Base-by-base conservation (phyloP, 2,888 invertebrate species). In the Frankliniella fusca region DNA sequence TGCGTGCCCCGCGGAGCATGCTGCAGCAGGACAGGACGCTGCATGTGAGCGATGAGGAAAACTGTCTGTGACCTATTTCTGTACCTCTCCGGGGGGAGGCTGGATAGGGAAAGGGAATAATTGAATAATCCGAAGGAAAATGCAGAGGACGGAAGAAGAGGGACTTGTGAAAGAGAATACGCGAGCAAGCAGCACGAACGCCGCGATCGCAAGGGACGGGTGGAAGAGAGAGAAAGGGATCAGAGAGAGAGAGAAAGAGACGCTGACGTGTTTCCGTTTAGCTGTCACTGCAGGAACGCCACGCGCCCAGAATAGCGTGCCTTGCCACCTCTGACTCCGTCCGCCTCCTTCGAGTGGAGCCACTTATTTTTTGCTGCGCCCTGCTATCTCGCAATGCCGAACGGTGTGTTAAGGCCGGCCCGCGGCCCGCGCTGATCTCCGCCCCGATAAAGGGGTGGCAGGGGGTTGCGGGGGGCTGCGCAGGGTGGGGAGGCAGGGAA, bases 201-300 rank as follows among this genome's bases (percentile, higher is more conserved):
- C 18, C 61, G 18, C 15, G 54, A 12, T 18, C n/a, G 61, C 0
- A 18, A n/a, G 70, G 8, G 27, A 9, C 8, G 12, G 23, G 70
- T 27, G 70, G 23, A 23, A 70, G 70, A 70, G 70, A 70, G 70
- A 23, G 70, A 70, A 70, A 23, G 15, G 15, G 10, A 61, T 18
- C 2, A 23, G 70, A 23, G 70, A 27, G 70, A 7, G 70, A 27
- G 70, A 61, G 61, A 3, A 18, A 18, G 61, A 61, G 61, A 15
- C 15, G 70, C 70, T 76, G 70, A 76, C 70, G 70, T 76, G 70
- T 76, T 76, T 76, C 70, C 70, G 70, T 76, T 76, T 76, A 76
- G 70, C 70, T 76, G 70, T 76, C 70, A 76, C 70, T 27, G 70
- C 70, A 27, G 12, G 70, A 76, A 27, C 70, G 27, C 70, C 70